Percentiles rank a stretch among this genome's conserved stretches.
Evolutionary conservation across 2,797 vertebrate species (phyloP).

Genomic region (Echeneis naucrates): DNA sequence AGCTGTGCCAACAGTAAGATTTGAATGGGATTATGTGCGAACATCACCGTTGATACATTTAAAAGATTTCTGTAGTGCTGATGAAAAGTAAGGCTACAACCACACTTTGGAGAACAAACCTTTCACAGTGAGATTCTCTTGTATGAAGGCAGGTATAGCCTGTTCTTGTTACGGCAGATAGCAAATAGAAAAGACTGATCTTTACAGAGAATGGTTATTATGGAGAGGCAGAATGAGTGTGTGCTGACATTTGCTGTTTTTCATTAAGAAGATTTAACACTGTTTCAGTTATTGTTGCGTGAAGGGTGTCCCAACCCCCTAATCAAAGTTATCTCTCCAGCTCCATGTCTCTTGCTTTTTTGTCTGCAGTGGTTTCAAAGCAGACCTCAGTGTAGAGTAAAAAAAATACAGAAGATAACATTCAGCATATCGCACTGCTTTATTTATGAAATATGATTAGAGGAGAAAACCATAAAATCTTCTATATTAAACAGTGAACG

Average conservation of each 20-base stretch:
- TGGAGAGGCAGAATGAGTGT: conserved; percentile 11
- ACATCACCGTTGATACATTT: conserved; percentile 49
- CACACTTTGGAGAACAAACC: conserved; percentile 46
- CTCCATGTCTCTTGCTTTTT: conserved; percentile 22
- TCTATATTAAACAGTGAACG: conserved; percentile 33
- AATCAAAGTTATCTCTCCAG: conserved; percentile 24
- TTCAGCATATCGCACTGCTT: conserved; percentile 21
- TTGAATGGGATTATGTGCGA: conserved; percentile 52
- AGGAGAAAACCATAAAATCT: conserved; percentile 37
- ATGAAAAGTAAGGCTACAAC: conserved; percentile 45
- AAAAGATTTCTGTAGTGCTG: conserved; percentile 48
- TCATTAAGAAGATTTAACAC: conserved; percentile 34
- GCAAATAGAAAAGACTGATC: conserved; percentile 47
- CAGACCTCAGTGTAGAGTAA: conserved; percentile 25
- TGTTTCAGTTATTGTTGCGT: conserved; percentile 31
- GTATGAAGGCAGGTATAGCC: conserved; percentile 36
- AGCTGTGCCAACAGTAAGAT: conserved; percentile 49
- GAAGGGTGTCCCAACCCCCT: conserved; percentile 8
- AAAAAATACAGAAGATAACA: conserved; percentile 34
- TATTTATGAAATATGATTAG: conserved; percentile 51
- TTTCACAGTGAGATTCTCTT: conserved; percentile 48
- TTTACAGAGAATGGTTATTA: conserved; percentile 35
- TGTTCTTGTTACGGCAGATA: conserved; percentile 39
- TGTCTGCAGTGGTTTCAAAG: conserved; percentile 1
- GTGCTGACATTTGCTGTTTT: conserved; percentile 31